Evolutionary conservation across 2,888 invertebrate genomes (phyloP).

Genomic region (Argyra leucocephala): DNA sequence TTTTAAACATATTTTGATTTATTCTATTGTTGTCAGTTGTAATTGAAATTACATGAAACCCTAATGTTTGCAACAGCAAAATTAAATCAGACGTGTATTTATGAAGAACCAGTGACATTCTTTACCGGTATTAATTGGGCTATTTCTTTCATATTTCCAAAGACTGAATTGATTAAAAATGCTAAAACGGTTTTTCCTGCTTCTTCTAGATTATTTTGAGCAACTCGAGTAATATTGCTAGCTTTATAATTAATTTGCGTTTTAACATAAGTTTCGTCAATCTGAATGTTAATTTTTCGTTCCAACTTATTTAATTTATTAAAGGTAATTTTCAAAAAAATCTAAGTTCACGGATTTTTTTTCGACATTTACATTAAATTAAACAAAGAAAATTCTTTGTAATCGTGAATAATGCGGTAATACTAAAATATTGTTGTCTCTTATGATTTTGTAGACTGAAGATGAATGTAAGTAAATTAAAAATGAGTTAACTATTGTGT

Average conservation of each 20-base stretch:
- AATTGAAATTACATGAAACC: neutral
- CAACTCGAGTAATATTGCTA: neutral
- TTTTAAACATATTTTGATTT: neutral
- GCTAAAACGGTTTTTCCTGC: neutral
- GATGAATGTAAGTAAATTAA: neutral
- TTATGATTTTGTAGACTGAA: neutral
- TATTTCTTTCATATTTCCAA: neutral
- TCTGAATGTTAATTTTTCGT: neutral
- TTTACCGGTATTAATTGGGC: neutral
- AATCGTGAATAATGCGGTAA: neutral
- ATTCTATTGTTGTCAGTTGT: neutral
- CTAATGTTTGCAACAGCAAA: neutral
- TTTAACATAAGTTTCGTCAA: neutral
- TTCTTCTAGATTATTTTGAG: neutral
- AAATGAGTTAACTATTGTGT: neutral
- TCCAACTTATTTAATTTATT: neutral
- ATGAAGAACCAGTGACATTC: neutral
- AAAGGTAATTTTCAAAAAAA: neutral
- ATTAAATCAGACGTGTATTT: neutral
- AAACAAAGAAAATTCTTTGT: neutral
- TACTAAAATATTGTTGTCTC: neutral
- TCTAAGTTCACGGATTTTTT: neutral
- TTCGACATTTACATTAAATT: neutral
- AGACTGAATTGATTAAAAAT: neutral
- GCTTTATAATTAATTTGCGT: neutral